A percentile compares a stretch with the other conserved stretches of the same genome.
These are phyloP conservation scores for Thyatira batis DNA, from an alignment of 2,888 invertebrate species.

Conservation along the genomic window DNA sequence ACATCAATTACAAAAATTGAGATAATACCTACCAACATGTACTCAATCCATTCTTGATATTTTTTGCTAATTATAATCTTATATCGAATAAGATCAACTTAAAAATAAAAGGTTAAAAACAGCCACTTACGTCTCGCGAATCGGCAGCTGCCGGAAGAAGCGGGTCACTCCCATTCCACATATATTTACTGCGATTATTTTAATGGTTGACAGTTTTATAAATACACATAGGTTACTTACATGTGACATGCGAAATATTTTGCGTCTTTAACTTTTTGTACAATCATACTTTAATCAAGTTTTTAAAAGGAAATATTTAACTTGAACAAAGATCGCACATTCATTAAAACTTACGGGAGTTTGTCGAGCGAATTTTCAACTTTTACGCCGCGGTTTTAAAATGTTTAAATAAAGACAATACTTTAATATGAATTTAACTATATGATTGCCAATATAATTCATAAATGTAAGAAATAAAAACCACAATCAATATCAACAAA, in stretches of 20 bases:
- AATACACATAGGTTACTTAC: slow-evolving; percentile 25
- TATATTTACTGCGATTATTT: slow-evolving; percentile 27
- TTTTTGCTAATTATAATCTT: not conserved
- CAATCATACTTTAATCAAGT: not conserved
- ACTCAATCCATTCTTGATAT: not conserved
- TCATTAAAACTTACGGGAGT: not conserved
- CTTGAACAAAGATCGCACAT: not conserved
- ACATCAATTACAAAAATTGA: not conserved
- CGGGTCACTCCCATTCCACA: not conserved
- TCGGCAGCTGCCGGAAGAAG: not conserved
- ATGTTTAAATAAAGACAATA: too few relatives aligned
- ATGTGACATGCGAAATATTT: slow-evolving; percentile 21
- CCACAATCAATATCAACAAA: too few relatives aligned
- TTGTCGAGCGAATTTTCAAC: not conserved
- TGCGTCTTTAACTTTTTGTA: not conserved
- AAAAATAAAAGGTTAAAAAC: not conserved
- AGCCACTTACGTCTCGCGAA: not conserved
- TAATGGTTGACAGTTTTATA: slow-evolving; percentile 39
- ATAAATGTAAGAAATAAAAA: too few relatives aligned
- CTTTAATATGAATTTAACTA: too few relatives aligned
- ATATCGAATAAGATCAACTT: not conserved
- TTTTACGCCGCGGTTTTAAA: not conserved
- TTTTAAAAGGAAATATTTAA: not conserved
- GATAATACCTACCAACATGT: not conserved
- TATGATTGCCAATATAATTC: too few relatives aligned